phyloP scores from a whole-genome alignment of 37 sponge, comb jelly and placozoan genomes.

The Beroe ovata region DNA sequence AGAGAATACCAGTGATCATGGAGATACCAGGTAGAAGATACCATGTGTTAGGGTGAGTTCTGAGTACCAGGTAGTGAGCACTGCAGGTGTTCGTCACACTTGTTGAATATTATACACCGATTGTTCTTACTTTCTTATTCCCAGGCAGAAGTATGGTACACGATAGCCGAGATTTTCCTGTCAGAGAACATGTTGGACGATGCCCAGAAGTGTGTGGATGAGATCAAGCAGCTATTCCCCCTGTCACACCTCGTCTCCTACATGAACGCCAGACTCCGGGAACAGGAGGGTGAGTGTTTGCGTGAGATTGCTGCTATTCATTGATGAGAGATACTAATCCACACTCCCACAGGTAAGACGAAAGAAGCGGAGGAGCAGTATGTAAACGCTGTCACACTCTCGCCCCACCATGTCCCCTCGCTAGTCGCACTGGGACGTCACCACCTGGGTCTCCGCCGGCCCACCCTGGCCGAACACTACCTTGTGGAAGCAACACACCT shows the following conservation, averaged over 20 bases:
- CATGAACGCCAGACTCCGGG: constrained; percentile 50
- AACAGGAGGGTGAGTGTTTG: constrained; percentile 1
- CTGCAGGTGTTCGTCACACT: no score
- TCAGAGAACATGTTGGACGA: constrained; percentile 7
- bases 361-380: constrained; percentile 37
- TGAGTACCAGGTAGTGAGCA: no score
- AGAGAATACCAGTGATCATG: no score
- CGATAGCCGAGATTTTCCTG: constrained; percentile 57
- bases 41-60: no score
- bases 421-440: constrained; percentile 41
- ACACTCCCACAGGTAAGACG: constrained; percentile 45
- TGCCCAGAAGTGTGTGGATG: constrained; percentile 61
- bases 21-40: no score
- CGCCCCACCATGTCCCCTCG: constrained; percentile 44
- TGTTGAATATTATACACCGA: no score
- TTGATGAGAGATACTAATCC: no score
- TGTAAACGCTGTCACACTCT: constrained; percentile 47
- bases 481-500: constrained; percentile 34
- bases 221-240: constrained; percentile 60
- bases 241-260: constrained; percentile 62
- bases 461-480: constrained; percentile 51
- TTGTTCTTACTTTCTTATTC: neutral
- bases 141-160: constrained; percentile 67
- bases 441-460: neutral
- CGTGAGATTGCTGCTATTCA: neutral